phyloP scores from a whole-genome alignment of 2,797 vertebrate species.

The Mycteria americana region DNA sequence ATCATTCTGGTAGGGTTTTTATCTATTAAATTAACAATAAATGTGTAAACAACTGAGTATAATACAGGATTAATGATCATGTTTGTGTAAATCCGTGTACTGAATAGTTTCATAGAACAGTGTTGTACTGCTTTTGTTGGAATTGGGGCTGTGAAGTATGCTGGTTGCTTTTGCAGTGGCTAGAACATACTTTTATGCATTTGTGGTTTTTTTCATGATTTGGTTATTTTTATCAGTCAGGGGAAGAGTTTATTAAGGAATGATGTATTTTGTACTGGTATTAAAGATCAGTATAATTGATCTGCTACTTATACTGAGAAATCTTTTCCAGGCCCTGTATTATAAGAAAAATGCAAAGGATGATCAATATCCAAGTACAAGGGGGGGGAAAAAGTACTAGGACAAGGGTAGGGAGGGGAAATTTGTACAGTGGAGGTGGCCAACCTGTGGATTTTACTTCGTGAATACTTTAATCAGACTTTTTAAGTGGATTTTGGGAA shows the following conservation, averaged over 20 bases:
- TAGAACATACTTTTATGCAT: background rate
- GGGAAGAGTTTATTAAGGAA: background rate
- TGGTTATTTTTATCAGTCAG: background rate
- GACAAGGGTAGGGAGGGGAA: background rate
- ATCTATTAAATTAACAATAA: background rate
- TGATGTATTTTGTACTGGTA: background rate
- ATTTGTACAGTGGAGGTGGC: background rate
- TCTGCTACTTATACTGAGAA: background rate
- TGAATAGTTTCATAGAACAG: background rate
- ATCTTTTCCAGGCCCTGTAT: background rate
- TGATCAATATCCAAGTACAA: background rate
- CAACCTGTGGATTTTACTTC: background rate
- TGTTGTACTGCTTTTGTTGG: background rate
- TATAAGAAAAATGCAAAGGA: background rate
- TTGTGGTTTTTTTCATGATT: background rate
- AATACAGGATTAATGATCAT: background rate
- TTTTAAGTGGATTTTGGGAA: background rate
- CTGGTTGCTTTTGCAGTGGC: background rate
- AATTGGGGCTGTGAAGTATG: background rate
- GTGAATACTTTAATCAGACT: background rate
- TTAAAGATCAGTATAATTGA: background rate
- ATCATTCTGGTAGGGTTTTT: background rate
- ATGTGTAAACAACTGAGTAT: background rate
- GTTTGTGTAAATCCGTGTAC: background rate
- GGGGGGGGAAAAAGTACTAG: rapidly evolving